Conservation (phyloP, 2,888 invertebrate species). For the Zaprionus lineosus region DNA sequence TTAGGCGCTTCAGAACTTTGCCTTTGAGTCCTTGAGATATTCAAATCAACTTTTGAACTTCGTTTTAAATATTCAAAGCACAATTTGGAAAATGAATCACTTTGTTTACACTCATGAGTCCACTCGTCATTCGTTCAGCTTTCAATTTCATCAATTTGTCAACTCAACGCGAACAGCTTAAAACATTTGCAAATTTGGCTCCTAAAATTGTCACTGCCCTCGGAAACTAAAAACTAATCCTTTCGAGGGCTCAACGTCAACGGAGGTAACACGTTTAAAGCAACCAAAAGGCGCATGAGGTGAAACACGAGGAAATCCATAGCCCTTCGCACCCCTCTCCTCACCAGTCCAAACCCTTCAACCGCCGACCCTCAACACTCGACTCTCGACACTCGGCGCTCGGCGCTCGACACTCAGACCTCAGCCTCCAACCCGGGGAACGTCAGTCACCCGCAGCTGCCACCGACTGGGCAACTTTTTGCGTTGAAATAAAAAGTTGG, state of each 20-base stretch:
- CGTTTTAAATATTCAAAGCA: neutral
- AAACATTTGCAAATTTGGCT: conserved; percentile 2
- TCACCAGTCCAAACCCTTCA: neutral
- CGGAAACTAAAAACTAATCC: conserved; percentile 35
- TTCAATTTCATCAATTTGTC: neutral
- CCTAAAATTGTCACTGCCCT: conserved; percentile 25
- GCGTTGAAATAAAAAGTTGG: conserved; percentile 48
- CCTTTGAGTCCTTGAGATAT: too few species aligned
- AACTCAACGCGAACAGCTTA: neutral
- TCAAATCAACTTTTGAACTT: neutral
- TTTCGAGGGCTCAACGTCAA: conserved; percentile 3
- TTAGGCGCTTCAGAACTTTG: too few species aligned
- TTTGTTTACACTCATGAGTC: neutral
- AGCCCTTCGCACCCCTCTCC: neutral
- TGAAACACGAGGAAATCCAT: conserved; percentile 7
- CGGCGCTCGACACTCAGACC: too few species aligned
- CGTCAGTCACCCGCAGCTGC: neutral
- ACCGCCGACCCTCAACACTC: too few species aligned
- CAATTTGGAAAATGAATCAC: too few species aligned
- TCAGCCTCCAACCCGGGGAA: too few species aligned
- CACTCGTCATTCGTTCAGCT: neutral
- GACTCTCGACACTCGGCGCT: too few species aligned
- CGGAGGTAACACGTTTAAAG: too few species aligned
- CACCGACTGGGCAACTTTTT: conserved; percentile 39
- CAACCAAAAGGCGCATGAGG: conserved; percentile 60